A percentile compares a stretch with the other conserved stretches of the same genome.
These are phyloP conservation scores for Rhizomys pruinosus DNA, from an alignment of 2,113 vertebrate species.

Conservation along the genomic window DNA sequence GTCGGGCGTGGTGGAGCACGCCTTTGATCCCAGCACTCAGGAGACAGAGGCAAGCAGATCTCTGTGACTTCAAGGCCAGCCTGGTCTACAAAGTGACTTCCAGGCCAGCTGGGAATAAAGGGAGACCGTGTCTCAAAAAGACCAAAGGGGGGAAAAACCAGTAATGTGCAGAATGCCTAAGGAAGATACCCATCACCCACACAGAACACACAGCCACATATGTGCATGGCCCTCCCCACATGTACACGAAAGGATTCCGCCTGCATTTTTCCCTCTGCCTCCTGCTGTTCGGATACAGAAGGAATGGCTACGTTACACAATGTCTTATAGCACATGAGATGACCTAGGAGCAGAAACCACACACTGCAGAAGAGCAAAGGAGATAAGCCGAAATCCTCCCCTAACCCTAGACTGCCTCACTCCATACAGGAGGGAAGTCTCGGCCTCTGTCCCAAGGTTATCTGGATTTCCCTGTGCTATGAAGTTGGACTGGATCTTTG, in stretches of 20 bases:
- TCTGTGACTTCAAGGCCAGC: too few species aligned
- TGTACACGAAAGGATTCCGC: background rate
- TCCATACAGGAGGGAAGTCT: too few species aligned
- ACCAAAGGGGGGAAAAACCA: background rate
- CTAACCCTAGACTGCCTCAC: background rate
- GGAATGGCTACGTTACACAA: background rate
- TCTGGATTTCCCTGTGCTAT: background rate
- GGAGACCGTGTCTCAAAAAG: too few species aligned
- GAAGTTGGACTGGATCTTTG: conserved; percentile 11
- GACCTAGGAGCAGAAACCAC: background rate
- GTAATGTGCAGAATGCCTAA: background rate
- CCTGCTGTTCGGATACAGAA: background rate
- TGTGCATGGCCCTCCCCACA: background rate
- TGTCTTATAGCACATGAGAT: background rate
- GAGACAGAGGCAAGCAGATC: too few species aligned
- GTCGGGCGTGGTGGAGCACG: too few species aligned
- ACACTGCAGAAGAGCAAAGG: background rate
- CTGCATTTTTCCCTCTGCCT: background rate
- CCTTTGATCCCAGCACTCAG: too few species aligned
- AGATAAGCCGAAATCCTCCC: background rate
- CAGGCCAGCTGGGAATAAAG: too few species aligned
- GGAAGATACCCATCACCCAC: background rate
- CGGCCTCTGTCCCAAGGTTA: background rate
- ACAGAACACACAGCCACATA: background rate
- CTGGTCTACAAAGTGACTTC: too few species aligned